Percentiles rank a stretch among this genome's conserved stretches.
These are phyloP conservation scores for Trachymyrmex cornetzi DNA, from an alignment of 1,140 invertebrate species.

Conservation along the genomic window DNA sequence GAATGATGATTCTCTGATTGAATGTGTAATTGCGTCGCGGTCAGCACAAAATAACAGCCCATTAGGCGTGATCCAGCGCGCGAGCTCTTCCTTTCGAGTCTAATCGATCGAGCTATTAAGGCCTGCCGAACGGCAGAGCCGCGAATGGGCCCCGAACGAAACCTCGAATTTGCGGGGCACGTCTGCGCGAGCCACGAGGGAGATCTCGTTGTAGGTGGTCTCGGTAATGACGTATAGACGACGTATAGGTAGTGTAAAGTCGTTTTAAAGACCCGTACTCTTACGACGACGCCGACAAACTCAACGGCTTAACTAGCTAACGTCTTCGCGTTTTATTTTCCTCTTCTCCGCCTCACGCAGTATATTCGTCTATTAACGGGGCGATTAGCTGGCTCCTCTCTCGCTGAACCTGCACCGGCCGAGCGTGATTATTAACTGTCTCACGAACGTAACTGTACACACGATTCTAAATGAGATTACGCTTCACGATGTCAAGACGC, in stretches of 20 bases:
- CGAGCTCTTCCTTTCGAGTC: conserved; percentile 52
- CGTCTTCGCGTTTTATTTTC: conserved; percentile 40
- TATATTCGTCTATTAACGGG: conserved; percentile 64
- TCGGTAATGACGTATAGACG: conserved; percentile 44
- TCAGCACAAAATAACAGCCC: conserved; percentile 79
- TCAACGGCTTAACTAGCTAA: conserved; percentile 40
- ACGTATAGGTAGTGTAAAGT: conserved; percentile 42
- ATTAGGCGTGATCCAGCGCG: conserved; percentile 70
- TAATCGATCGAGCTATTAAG: conserved; percentile 78
- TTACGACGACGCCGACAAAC: conserved; percentile 5
- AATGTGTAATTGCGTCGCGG: conserved; percentile 79
- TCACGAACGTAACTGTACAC: conserved; percentile 35
- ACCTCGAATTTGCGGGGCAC: conserved; percentile 67
- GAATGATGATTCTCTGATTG: conserved; percentile 81
- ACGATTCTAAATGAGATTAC: conserved; percentile 21
- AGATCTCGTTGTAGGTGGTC: conserved; percentile 68
- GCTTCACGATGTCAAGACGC: background rate
- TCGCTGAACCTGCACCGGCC: conserved; percentile 24
- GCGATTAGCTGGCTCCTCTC: conserved; percentile 47
- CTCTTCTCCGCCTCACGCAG: background rate
- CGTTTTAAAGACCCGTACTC: conserved; percentile 39
- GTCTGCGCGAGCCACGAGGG: conserved; percentile 20
- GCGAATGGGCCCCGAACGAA: conserved; percentile 63
- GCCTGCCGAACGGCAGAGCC: conserved; percentile 62
- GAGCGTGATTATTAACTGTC: conserved; percentile 19